phyloP scores from a whole-genome alignment of 1,140 invertebrate species.

The Eufriesea mexicana region DNA sequence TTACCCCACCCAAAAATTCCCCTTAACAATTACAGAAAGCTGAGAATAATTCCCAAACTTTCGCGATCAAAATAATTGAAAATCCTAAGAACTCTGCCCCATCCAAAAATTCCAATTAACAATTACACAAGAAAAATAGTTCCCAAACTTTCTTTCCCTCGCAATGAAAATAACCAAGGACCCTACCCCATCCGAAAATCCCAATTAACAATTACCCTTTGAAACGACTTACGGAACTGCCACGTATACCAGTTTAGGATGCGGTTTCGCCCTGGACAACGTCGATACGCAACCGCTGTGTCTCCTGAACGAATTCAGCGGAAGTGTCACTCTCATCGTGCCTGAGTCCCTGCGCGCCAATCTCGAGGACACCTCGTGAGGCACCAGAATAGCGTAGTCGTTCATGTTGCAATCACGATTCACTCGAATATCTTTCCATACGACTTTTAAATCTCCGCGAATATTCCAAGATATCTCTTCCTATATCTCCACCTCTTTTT shows the following conservation, averaged over 20 bases:
- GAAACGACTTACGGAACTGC: slow-evolving; percentile 76
- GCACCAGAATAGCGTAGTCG: slow-evolving; percentile 74
- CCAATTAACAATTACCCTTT: neutral
- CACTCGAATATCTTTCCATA: neutral
- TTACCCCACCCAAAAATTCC: no score
- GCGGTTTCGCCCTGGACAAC: slow-evolving; percentile 70
- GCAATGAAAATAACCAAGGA: no score
- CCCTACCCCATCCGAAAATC: no score
- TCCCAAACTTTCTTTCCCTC: no score
- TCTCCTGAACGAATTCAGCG: slow-evolving; percentile 75
- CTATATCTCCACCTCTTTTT: no score
- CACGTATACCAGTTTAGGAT: slow-evolving; percentile 75
- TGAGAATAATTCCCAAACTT: no score
- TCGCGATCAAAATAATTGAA: no score
- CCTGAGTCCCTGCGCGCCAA: slow-evolving; percentile 77
- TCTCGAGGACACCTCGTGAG: slow-evolving; percentile 70
- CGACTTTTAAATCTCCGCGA: neutral
- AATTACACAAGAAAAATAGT: no score
- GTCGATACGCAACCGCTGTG: slow-evolving; percentile 79
- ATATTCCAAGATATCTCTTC: no score
- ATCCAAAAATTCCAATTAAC: no score
- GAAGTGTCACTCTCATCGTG: slow-evolving; percentile 76
- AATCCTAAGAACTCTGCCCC: no score
- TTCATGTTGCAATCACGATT: slow-evolving; percentile 64
- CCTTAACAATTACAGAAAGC: no score